Evolutionary conservation across 30 jellyfish, hydroid and myxozoan species (phyloP).

Genomic region (Cassiopea xamachana): DNA sequence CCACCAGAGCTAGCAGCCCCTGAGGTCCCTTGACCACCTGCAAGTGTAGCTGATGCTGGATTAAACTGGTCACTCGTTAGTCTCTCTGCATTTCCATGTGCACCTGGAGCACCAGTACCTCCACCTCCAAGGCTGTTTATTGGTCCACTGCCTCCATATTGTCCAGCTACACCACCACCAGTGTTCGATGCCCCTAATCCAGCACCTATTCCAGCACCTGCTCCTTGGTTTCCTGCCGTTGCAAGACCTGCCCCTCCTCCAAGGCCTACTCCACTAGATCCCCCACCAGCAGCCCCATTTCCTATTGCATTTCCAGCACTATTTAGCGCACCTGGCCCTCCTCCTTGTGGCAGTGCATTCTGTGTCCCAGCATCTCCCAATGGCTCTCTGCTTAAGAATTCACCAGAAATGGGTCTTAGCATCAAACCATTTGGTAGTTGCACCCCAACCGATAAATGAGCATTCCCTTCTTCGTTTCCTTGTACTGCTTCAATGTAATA

Average conservation of each 20-base stretch:
- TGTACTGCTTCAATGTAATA: slow-evolving; percentile 89
- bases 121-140: slow-evolving; percentile 58
- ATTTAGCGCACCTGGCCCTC: slow-evolving; percentile 84
- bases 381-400: slow-evolving; percentile 89
- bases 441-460: slow-evolving; percentile 87
- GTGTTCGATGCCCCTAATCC: slow-evolving; percentile 51
- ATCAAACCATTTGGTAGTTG: slow-evolving; percentile 92
- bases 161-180: slow-evolving; percentile 70
- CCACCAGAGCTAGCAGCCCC: slow-evolving; percentile 58
- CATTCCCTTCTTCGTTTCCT: slow-evolving; percentile 80
- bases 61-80: slow-evolving; percentile 77
- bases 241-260: slow-evolving; percentile 64
- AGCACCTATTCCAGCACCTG: slow-evolving; percentile 51
- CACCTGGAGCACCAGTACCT: slow-evolving; percentile 56
- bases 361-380: slow-evolving; percentile 56
- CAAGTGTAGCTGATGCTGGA: slow-evolving; percentile 37
- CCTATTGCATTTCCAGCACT: slow-evolving; percentile 69
- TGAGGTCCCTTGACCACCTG: slow-evolving; percentile 38
- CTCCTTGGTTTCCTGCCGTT: slow-evolving; percentile 39
- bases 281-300: slow-evolving; percentile 62
- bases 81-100: slow-evolving; percentile 69
- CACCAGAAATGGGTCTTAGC: slow-evolving; percentile 87
- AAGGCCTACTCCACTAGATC: slow-evolving; percentile 37
- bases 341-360: slow-evolving; percentile 64
- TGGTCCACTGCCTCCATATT: slow-evolving; percentile 77